Evolutionary conservation across 92 coral and sea anemone genomes (phyloP), one percentile per base, ranked within the genome.

Genomic region (Desmophyllum pertusum): DNA sequence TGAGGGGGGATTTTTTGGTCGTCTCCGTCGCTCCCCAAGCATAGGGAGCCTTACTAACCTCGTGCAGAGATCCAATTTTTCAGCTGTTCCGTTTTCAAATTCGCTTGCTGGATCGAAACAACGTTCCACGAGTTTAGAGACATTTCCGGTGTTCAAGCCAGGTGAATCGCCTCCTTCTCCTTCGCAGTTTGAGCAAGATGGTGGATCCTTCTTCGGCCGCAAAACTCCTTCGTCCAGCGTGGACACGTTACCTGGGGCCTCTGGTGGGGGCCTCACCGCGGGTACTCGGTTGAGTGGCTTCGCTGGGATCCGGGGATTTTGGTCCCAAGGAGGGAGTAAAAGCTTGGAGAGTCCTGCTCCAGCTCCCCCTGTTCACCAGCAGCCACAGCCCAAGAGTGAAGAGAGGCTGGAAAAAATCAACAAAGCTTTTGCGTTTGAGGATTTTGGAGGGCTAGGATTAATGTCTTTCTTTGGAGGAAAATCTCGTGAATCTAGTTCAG

Each of bases 141-240:
- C 93, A 3, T 84, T 86, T 41, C 90, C 88, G 35, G 90, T 86
- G 6, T 89, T 92, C 70, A 90, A 76, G 25, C 81, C 98, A 17
- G 90, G 99, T 10, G 93, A 87, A 41, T 91, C 98, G 14, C 98
- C 98, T 1, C 99, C 98, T 1, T 94, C 99, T 13, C 98, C 99
- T 17, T 82, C 99, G 35, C 89, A 78, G 46, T 92, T 97, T 36
- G 96, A 93, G 37, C 53, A 78, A 57, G 93, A 89, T 72, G 88
- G 90, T 19, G 88, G 82, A 59, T 55, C 70, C 17, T 92, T 91
- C 80, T 85, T 93, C 59, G 84, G 86, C 2, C 69, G 18, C 9
- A 70, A 37, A n/a, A 84, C 70, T 31, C 87, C 88, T 48, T 42
- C 85, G 18, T 51, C 80, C 73, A 75, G 71, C 25, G 62, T 71